A percentile compares a stretch with the other conserved stretches of the same genome.
Conservation (phyloP, 2,888 invertebrate species). For the Limulus polyphemus region DNA sequence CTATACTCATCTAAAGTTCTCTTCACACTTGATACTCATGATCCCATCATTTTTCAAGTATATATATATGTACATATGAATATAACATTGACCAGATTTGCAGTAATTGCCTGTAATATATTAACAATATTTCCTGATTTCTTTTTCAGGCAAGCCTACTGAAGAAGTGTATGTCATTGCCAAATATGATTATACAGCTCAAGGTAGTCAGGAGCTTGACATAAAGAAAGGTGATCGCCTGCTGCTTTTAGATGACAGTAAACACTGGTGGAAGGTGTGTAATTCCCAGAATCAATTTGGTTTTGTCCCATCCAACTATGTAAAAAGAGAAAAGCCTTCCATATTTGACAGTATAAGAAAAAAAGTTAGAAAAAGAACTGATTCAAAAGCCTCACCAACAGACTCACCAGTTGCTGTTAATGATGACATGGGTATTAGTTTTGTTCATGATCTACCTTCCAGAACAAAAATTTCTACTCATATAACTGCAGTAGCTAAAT, state of each 20-base stretch:
- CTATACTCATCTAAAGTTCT: too few relatives aligned
- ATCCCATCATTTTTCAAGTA: too few relatives aligned
- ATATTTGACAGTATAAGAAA: constrained; percentile 63
- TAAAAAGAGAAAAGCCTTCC: constrained; percentile 93
- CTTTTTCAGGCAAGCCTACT: constrained; percentile 19
- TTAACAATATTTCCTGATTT: too few relatives aligned
- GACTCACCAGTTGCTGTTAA: constrained; percentile 26
- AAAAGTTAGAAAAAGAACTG: constrained; percentile 25
- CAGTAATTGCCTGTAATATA: too few relatives aligned
- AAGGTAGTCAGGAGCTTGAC: constrained; percentile 93
- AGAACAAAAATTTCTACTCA: constrained; percentile 12
- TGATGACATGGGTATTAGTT: constrained; percentile 27
- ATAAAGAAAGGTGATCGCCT: constrained; percentile 95
- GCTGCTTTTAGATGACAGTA: constrained; percentile 86
- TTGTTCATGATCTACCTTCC: constrained; percentile 15
- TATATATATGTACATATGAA: too few relatives aligned
- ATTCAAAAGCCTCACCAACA: constrained; percentile 25
- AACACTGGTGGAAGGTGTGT: constrained; percentile 98
- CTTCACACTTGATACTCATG: too few relatives aligned
- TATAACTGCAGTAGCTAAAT: constrained; percentile 60
- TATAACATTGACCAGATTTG: too few relatives aligned
- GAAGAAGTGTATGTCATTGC: constrained; percentile 88
- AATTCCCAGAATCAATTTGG: constrained; percentile 89
- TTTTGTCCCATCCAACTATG: constrained; percentile 98
- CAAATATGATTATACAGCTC: constrained; percentile 96